phyloP scores from a whole-genome alignment of 2,888 invertebrate species.

The Cataglyphis altisquamis region DNA sequence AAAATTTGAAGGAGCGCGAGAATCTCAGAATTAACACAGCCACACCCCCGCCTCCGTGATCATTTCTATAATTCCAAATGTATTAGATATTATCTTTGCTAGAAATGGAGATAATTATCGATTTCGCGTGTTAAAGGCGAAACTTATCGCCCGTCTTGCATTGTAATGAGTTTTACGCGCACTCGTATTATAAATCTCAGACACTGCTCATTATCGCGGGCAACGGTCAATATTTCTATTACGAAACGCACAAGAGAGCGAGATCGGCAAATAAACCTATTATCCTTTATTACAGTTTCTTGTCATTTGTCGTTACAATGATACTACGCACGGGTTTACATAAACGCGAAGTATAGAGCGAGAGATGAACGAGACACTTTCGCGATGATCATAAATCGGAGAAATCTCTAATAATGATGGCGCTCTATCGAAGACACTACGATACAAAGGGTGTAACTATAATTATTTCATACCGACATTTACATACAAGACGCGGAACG shows the following conservation, averaged over 20 bases:
- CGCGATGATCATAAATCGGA: slow-evolving; percentile 13
- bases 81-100: slow-evolving; percentile 26
- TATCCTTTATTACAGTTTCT: slow-evolving; percentile 11
- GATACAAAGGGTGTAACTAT: slow-evolving; percentile 20
- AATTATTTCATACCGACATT: slow-evolving; percentile 49
- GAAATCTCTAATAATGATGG: background rate
- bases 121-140: slow-evolving; percentile 38
- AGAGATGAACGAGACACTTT: background rate
- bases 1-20: background rate
- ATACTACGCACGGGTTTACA: slow-evolving; percentile 8
- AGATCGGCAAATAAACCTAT: slow-evolving; percentile 38
- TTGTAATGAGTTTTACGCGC: slow-evolving; percentile 29
- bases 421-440: slow-evolving; percentile 34
- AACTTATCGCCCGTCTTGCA: slow-evolving; percentile 13
- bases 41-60: background rate
- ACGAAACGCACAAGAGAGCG: slow-evolving; percentile 9
- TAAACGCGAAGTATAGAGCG: background rate
- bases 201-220: slow-evolving; percentile 38
- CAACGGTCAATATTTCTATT: slow-evolving; percentile 33
- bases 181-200: slow-evolving; percentile 25
- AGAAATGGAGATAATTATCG: slow-evolving; percentile 39
- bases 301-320: background rate
- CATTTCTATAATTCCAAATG: slow-evolving; percentile 24
- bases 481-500: slow-evolving; percentile 30
- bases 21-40: slow-evolving; percentile 4